A percentile compares a stretch with the other conserved stretches of the same genome.
Evolutionary conservation across 2,888 invertebrate species (phyloP).

Genomic region (Abrostola tripartita): DNA sequence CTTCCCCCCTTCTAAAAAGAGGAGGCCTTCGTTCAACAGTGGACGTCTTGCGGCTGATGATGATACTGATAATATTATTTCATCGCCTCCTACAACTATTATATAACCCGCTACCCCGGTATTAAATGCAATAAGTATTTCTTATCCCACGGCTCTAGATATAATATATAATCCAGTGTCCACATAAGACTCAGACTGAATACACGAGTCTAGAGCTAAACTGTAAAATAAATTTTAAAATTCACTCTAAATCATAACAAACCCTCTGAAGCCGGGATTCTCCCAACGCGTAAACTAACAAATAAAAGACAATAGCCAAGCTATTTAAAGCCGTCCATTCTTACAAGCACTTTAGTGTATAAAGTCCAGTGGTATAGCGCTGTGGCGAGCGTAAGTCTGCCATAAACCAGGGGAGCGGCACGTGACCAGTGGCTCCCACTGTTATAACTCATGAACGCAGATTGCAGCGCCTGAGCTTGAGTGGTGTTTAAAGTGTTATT

Average conservation of each 20-base stretch:
- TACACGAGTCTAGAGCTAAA: too few relatives aligned
- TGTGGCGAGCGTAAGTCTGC: slow-evolving; percentile 35
- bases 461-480: slow-evolving; percentile 38
- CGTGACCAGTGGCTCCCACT: slow-evolving; percentile 44
- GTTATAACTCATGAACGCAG: slow-evolving; percentile 43
- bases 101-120: too few relatives aligned
- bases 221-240: background rate
- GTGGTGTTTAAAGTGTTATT: slow-evolving; percentile 44
- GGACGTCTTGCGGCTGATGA: too few relatives aligned
- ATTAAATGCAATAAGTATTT: too few relatives aligned
- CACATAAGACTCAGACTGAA: too few relatives aligned
- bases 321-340: slow-evolving; percentile 47
- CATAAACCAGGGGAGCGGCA: slow-evolving; percentile 44
- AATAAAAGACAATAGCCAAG: slow-evolving; percentile 46
- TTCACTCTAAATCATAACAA: background rate
- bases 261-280: slow-evolving; percentile 15
- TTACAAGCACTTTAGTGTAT: slow-evolving; percentile 52
- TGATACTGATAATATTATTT: too few relatives aligned
- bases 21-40: too few relatives aligned
- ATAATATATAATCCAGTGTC: too few relatives aligned
- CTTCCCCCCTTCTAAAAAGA: too few relatives aligned
- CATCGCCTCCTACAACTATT: too few relatives aligned
- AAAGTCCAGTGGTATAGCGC: slow-evolving; percentile 46
- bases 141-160: too few relatives aligned
- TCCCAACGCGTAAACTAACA: slow-evolving; percentile 27